These are phyloP conservation scores for Pangasius mekongensis DNA, from an alignment of 2,797 vertebrate species.

Conservation along the genomic window DNA sequence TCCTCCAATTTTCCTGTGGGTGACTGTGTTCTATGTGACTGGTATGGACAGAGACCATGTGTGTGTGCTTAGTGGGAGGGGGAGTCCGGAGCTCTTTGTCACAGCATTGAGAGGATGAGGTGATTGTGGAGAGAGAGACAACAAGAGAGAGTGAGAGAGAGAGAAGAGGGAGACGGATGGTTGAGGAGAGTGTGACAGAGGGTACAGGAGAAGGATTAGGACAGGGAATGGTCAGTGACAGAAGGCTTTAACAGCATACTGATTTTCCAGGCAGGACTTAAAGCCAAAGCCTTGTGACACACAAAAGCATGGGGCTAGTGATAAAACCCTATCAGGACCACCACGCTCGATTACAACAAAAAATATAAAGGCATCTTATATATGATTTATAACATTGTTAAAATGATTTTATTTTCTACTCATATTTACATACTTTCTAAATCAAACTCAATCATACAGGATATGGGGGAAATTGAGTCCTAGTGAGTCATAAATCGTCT, in stretches of 20 bases:
- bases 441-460: slow-evolving; percentile 9
- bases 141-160: slow-evolving; percentile 6
- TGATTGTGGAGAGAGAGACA: slow-evolving; percentile 33
- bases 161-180: slow-evolving; percentile 19
- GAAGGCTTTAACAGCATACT: slow-evolving; percentile 53
- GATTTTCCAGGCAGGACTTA: slow-evolving; percentile 52
- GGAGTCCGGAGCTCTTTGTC: slow-evolving; percentile 22
- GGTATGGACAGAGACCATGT: slow-evolving; percentile 32
- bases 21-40: slow-evolving; percentile 39
- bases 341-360: neutral
- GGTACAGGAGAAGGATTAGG: slow-evolving; percentile 55
- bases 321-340: slow-evolving; percentile 15
- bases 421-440: slow-evolving; percentile 12
- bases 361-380: neutral
- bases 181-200: slow-evolving; percentile 42
- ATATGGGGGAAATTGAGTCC: slow-evolving; percentile 18
- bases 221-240: slow-evolving; percentile 54
- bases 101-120: slow-evolving; percentile 26
- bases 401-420: neutral
- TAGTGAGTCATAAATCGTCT: slow-evolving; percentile 40
- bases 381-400: neutral
- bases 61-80: slow-evolving; percentile 29
- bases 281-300: slow-evolving; percentile 43
- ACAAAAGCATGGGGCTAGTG: slow-evolving; percentile 21
- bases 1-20: slow-evolving; percentile 32